Evolutionary conservation across 2,113 vertebrate genomes (phyloP).

Genomic region (Anthoscopus minutus): DNA sequence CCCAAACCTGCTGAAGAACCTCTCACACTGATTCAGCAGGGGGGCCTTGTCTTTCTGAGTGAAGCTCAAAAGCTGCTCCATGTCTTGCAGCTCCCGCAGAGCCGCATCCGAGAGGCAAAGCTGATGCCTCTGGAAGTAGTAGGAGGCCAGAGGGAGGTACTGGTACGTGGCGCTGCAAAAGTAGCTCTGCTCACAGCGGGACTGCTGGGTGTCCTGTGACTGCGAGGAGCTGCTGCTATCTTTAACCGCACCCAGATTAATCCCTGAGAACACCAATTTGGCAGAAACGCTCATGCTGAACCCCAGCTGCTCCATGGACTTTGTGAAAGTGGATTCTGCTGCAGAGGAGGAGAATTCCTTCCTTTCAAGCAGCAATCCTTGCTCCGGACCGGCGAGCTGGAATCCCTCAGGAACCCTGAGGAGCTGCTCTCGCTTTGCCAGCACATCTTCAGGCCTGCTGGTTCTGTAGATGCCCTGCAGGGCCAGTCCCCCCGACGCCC

Average conservation of each 20-base stretch:
- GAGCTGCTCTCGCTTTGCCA: conserved; percentile 24
- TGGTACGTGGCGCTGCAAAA: conserved; percentile 36
- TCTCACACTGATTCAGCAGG: neutral
- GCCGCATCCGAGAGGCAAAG: conserved; percentile 50
- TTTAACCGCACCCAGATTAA: neutral
- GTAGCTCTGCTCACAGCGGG: neutral
- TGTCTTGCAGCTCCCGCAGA: conserved; percentile 40
- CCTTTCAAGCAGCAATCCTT: neutral
- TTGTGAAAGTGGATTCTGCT: conserved; percentile 45
- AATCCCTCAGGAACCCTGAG: conserved; percentile 8
- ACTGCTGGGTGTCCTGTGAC: neutral
- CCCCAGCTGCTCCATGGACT: conserved; percentile 41
- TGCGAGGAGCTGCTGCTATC: neutral
- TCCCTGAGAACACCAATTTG: neutral
- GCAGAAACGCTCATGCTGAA: neutral
- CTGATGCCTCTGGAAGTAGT: conserved; percentile 37
- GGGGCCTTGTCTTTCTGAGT: neutral
- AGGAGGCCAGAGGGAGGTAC: conserved; percentile 65
- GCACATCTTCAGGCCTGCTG: neutral
- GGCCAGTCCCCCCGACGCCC: conserved; percentile 63
- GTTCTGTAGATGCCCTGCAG: conserved; percentile 66
- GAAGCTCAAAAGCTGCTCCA: conserved; percentile 14
- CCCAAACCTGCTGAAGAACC: conserved; percentile 67
- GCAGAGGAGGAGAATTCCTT: conserved; percentile 58
- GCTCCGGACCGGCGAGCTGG: neutral